Conservation (phyloP, 2,888 invertebrate genomes). For the Caenorhabditis parvicauda region DNA sequence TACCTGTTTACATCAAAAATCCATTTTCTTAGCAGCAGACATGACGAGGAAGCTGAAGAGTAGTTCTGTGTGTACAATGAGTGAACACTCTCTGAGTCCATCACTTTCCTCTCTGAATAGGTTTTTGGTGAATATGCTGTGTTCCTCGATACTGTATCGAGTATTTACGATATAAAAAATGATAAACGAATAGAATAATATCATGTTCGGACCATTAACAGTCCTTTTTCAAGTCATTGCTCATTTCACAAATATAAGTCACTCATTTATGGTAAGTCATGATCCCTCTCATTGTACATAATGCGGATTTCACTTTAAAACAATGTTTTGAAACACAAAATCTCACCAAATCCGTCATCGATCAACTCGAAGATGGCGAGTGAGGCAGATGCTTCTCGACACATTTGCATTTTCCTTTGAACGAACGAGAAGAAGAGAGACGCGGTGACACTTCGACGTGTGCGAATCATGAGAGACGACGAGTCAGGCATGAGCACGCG, state of each 20-base stretch:
- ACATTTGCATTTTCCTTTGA: constrained; percentile 66
- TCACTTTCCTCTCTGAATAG: constrained; percentile 83
- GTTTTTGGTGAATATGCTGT: neutral
- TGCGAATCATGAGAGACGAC: constrained; percentile 69
- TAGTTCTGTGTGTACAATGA: constrained; percentile 98
- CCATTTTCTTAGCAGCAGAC: constrained; percentile 74
- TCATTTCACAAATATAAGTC: no score
- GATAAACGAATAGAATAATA: no score
- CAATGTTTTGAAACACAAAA: neutral
- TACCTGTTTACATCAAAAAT: constrained; percentile 63
- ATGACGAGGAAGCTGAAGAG: constrained; percentile 92
- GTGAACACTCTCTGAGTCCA: constrained; percentile 90
- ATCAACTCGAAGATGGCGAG: constrained; percentile 96
- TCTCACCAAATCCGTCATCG: constrained; percentile 89
- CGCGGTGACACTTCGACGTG: constrained; percentile 60
- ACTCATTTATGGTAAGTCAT: no score
- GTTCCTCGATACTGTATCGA: neutral
- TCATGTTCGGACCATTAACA: no score
- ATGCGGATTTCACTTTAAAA: no score
- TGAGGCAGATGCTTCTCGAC: constrained; percentile 79
- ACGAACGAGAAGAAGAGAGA: constrained; percentile 28
- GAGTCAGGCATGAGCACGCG: constrained; percentile 81
- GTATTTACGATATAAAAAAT: neutral
- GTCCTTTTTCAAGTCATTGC: no score
- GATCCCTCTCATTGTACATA: no score